Evolutionary conservation across 2,113 vertebrate species (phyloP).

Genomic region (human): GRCh38 chr1:7036501-7037000

Average conservation of each 20-base stretch:
- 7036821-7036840: not conserved
- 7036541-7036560: not conserved
- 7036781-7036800: conserved; percentile 28
- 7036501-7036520: not conserved
- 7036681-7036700: not conserved
- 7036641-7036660: not conserved
- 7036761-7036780: not conserved
- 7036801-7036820: not conserved
- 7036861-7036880: not conserved
- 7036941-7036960: not conserved
- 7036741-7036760: not conserved
- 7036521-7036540: rapidly evolving
- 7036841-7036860: not conserved
- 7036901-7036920: not conserved
- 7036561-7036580: not conserved
- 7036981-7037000: not conserved
- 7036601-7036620: not conserved
- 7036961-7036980: not conserved
- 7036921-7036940: not conserved
- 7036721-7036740: not conserved
- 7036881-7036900: not conserved
- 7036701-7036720: not conserved
- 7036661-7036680: not conserved
- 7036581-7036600: not conserved
- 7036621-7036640: not conserved